Base-by-base conservation (phyloP, 2,888 invertebrate genomes). In the Drosophila phalerata region DNA sequence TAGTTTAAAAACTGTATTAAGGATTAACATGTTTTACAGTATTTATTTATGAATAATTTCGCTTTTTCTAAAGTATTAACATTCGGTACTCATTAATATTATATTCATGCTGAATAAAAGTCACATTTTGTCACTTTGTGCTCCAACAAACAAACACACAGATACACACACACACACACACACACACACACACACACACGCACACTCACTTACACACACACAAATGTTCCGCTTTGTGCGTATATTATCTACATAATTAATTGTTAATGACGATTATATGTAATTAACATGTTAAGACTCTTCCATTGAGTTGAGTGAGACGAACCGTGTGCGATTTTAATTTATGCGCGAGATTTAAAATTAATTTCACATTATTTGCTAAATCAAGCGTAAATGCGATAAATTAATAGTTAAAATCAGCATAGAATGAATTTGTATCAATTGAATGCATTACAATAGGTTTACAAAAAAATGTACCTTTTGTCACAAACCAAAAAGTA, bases 361-460 rank as follows among this genome's bases (percentile, higher is more conserved):
- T 88, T 75, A 77, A 87, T 89, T 87, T 74, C 72, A 22, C 75
- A 73, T 79, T 81, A 77, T 68, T 63, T 60, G 77, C 72, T 42
- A 81, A 81, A 84, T 85, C 85, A 85, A 79, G 79, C 78, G 87
- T 71, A 67, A 85, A 79, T 49, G 74, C 71, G 89, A 85, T 85
- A 87, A 85, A 85, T 85, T 81, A 89, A 84, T 85, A 73, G 85
- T 69, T 76, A 5, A 67, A 84, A 73, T 74, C 70, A 73, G 74
- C 62, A 67, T 42, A 25, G 34, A 32, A 51, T 57, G 47, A 32
- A 17, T 48, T 55, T 62, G 40, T 30, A 34, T 38, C 28, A 53
- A 45, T 56, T 52, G 49, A 40, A 17, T 55, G 62, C 55, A 56
- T 15, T 17, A 30, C 37, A 53, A 32, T n/a, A 32, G 32, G 25